phyloP scores from a whole-genome alignment of 2,888 invertebrate species.

The Horisme vitalbata region DNA sequence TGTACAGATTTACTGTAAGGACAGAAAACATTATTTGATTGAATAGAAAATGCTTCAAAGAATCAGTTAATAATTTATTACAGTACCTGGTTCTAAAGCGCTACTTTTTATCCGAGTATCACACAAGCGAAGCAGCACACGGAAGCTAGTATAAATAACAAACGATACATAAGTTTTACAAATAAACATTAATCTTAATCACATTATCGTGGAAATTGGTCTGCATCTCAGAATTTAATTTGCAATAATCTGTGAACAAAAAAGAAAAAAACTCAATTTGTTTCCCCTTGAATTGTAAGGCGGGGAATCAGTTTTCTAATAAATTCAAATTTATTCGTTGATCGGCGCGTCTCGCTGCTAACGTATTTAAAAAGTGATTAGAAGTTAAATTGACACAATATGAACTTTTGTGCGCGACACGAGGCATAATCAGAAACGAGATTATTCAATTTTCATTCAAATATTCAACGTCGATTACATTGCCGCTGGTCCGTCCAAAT shows the following conservation, averaged over 20 bases:
- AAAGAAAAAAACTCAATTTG: slow-evolving; percentile 73
- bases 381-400: slow-evolving; percentile 82
- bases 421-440: slow-evolving; percentile 67
- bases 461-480: slow-evolving; percentile 46
- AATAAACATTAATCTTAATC: background rate
- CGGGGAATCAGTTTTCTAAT: slow-evolving; percentile 73
- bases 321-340: slow-evolving; percentile 82
- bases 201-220: slow-evolving; percentile 3
- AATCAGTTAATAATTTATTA: too few relatives aligned
- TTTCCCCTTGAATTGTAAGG: slow-evolving; percentile 71
- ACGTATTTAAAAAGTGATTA: slow-evolving; percentile 83
- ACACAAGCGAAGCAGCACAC: too few relatives aligned
- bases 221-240: slow-evolving; percentile 12
- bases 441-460: slow-evolving; percentile 73
- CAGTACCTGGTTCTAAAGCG: too few relatives aligned
- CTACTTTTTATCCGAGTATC: too few relatives aligned
- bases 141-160: too few relatives aligned
- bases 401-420: slow-evolving; percentile 73
- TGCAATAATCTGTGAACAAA: slow-evolving; percentile 29
- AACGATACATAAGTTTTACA: too few relatives aligned
- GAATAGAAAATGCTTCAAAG: too few relatives aligned
- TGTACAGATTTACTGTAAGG: too few relatives aligned
- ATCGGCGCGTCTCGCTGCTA: slow-evolving; percentile 72
- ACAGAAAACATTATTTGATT: too few relatives aligned
- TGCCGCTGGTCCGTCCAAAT: slow-evolving; percentile 28